Percentiles rank a stretch among this genome's conserved stretches.
phyloP scores from a whole-genome alignment of 2,888 invertebrate genomes.

The Dasysyrphus tricinctus region DNA sequence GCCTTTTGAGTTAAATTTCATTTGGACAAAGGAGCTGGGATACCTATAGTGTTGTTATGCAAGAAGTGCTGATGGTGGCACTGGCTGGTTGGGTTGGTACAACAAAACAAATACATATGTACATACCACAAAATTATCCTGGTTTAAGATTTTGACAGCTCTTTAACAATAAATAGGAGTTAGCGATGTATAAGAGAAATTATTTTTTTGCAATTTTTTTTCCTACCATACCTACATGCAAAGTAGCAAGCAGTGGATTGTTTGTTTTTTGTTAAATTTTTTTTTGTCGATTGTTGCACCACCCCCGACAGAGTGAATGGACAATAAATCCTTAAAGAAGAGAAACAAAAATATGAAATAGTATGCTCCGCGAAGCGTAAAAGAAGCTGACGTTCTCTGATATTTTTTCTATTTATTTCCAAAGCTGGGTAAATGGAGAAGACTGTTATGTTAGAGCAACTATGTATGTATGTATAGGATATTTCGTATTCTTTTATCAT shows the following conservation, averaged over 20 bases:
- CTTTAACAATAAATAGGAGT: slow-evolving; percentile 75
- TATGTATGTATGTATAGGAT: background rate
- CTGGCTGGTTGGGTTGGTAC: background rate
- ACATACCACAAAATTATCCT: slow-evolving; percentile 67
- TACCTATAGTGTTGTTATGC: slow-evolving; percentile 27
- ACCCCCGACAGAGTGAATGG: slow-evolving; percentile 17
- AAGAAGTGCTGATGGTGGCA: slow-evolving; percentile 42
- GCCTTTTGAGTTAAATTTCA: slow-evolving; percentile 52
- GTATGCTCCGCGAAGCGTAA: slow-evolving; percentile 59
- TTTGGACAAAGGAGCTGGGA: slow-evolving; percentile 16
- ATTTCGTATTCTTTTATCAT: slow-evolving; percentile 25
- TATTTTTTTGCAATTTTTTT: slow-evolving; percentile 39
- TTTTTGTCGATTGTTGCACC: slow-evolving; percentile 41
- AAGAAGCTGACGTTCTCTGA: slow-evolving; percentile 64
- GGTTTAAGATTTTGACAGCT: slow-evolving; percentile 74
- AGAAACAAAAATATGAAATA: slow-evolving; percentile 19
- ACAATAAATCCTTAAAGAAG: slow-evolving; percentile 54
- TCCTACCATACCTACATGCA: slow-evolving; percentile 34
- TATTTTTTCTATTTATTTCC: slow-evolving; percentile 14
- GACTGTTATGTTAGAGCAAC: background rate
- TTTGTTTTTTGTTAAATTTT: slow-evolving; percentile 2
- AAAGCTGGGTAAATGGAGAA: slow-evolving; percentile 26
- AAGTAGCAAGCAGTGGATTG: slow-evolving; percentile 26
- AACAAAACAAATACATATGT: slow-evolving; percentile 49
- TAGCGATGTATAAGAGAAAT: slow-evolving; percentile 68